phyloP scores from a whole-genome alignment of 2,888 invertebrate species.

The Odontocerum albicorne region DNA sequence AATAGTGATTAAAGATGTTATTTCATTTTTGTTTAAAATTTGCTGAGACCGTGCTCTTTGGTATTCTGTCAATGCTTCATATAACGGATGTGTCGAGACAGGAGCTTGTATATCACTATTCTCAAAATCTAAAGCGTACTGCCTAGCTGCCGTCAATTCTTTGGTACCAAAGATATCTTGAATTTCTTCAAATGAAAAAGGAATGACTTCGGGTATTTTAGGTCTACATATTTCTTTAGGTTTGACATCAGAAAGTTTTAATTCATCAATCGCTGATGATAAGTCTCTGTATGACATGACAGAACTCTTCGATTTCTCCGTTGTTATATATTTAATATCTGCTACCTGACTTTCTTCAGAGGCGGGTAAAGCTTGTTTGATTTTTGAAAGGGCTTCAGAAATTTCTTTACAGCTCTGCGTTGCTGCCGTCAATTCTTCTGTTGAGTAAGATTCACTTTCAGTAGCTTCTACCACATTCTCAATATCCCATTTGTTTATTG shows the following conservation, averaged over 20 bases:
- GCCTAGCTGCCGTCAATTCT: constrained; percentile 23
- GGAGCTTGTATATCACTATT: constrained; percentile 29
- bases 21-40: constrained; percentile 28
- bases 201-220: constrained; percentile 3
- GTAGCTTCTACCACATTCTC: not conserved
- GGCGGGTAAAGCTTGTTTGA: constrained; percentile 12
- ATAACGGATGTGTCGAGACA: constrained; percentile 24
- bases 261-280: constrained; percentile 9
- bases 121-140: constrained; percentile 30
- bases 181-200: constrained; percentile 32
- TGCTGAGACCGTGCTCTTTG: constrained; percentile 28
- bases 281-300: constrained; percentile 21
- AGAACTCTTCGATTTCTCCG: not conserved
- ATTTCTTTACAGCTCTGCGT: constrained; percentile 19
- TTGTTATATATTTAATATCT: not conserved
- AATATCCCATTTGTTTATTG: not conserved
- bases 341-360: constrained; percentile 13
- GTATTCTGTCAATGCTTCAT: constrained; percentile 31
- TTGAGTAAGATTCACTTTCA: constrained; percentile 3
- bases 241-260: constrained; percentile 13
- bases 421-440: constrained; percentile 5
- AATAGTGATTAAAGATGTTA: constrained; percentile 10
- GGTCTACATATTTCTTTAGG: not conserved
- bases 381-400: constrained; percentile 10
- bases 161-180: constrained; percentile 30